Conservation (phyloP, 2,888 invertebrate species). For the Sminthurides aquaticus region DNA sequence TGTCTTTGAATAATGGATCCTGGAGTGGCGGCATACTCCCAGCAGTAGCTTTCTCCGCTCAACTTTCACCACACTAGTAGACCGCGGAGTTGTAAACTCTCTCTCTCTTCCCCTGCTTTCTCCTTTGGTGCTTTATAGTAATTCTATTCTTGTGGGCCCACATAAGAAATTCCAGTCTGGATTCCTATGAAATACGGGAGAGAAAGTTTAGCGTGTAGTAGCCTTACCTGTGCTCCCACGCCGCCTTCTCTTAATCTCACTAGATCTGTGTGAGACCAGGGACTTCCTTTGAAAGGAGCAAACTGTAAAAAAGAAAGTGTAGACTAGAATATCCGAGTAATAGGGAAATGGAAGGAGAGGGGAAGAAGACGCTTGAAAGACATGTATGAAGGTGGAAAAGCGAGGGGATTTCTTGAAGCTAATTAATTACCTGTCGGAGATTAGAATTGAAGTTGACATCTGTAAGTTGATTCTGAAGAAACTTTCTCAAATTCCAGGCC, state of each 20-base stretch:
- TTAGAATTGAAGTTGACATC: conserved; percentile 43
- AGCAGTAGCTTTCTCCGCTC: background rate
- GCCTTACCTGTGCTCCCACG: conserved; percentile 47
- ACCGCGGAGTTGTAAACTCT: too few relatives aligned
- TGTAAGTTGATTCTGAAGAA: conserved; percentile 43
- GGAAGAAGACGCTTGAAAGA: too few relatives aligned
- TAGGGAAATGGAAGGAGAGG: background rate
- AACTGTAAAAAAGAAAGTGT: conserved; percentile 30
- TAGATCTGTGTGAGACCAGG: conserved; percentile 48
- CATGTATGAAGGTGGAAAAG: too few relatives aligned
- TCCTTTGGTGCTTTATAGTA: too few relatives aligned
- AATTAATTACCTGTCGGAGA: conserved; percentile 37
- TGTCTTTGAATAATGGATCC: background rate
- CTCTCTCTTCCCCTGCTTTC: too few relatives aligned
- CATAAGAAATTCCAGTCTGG: too few relatives aligned
- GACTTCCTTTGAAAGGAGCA: conserved; percentile 42
- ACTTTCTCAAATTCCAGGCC: conserved; percentile 43
- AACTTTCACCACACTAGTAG: background rate
- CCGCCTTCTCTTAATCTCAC: conserved; percentile 47
- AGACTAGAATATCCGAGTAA: background rate
- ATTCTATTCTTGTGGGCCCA: too few relatives aligned
- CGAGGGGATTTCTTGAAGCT: too few relatives aligned
- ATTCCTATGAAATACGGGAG: too few relatives aligned
- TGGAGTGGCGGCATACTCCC: background rate
- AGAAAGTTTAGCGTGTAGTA: too few relatives aligned